phyloP scores from a whole-genome alignment of 2,797 vertebrate species.

The Acanthurus leucopareius region DNA sequence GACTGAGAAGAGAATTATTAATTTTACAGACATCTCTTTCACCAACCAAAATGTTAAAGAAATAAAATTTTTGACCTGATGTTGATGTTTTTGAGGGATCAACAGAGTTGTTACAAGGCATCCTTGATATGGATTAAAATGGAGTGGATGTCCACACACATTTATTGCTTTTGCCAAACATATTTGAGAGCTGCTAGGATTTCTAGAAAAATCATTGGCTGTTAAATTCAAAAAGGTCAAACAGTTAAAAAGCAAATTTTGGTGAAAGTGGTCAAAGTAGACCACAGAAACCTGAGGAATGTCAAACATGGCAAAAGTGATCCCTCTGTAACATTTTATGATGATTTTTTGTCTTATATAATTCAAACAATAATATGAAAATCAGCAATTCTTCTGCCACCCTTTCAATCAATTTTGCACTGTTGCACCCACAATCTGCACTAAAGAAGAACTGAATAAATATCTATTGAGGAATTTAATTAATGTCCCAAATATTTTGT shows the following conservation, averaged over 20 bases:
- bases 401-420: background rate
- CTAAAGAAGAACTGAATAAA: background rate
- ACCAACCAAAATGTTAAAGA: too few species aligned
- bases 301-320: background rate
- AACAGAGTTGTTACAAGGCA: too few species aligned
- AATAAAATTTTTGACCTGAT: too few species aligned
- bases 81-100: too few species aligned
- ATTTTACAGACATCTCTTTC: too few species aligned
- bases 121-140: too few species aligned
- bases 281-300: background rate
- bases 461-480: background rate
- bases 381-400: background rate
- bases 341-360: background rate
- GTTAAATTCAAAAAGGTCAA: background rate
- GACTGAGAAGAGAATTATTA: background rate
- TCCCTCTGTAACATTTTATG: background rate
- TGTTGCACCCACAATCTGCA: background rate
- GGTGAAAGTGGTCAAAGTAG: background rate
- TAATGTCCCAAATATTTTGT: background rate
- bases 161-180: background rate
- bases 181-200: background rate
- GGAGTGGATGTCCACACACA: background rate
- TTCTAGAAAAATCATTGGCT: background rate
- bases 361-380: background rate
- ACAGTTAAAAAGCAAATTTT: background rate